Conservation (phyloP, 2,888 invertebrate species). For the Linnaemya vulpina region DNA sequence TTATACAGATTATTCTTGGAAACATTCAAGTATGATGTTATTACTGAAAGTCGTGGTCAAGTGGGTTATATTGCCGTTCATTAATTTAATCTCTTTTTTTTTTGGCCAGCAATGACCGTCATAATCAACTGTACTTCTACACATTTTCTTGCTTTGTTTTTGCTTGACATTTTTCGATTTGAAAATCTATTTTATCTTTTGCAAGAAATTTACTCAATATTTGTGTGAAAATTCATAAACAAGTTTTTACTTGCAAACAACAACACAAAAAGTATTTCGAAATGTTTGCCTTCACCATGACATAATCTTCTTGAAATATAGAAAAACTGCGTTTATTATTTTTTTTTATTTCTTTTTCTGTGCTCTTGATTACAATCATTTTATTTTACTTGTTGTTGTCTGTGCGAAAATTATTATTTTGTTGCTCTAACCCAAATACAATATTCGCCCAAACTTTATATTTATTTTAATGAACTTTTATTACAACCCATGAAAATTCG, state of each 20-base stretch:
- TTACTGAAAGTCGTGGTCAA: too few relatives aligned
- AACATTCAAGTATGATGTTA: too few relatives aligned
- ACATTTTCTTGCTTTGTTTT: background rate
- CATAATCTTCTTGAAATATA: constrained; percentile 55
- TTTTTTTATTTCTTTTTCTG: constrained; percentile 13
- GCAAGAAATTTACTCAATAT: background rate
- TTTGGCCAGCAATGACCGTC: constrained; percentile 60
- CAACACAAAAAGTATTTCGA: constrained; percentile 12
- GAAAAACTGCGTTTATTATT: background rate
- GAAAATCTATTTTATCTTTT: constrained; percentile 21
- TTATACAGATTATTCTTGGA: too few relatives aligned
- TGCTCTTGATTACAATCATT: constrained; percentile 59
- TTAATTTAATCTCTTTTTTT: constrained; percentile 22
- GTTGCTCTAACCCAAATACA: constrained; percentile 55
- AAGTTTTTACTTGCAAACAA: background rate
- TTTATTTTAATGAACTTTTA: constrained; percentile 46
- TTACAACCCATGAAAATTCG: constrained; percentile 16
- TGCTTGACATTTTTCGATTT: background rate
- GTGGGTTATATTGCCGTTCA: background rate
- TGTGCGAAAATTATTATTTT: constrained; percentile 54
- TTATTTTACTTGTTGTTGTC: constrained; percentile 39
- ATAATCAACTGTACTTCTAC: constrained; percentile 17
- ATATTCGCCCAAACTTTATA: constrained; percentile 42
- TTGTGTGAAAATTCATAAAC: background rate
- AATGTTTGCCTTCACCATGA: constrained; percentile 64